Base-by-base conservation (phyloP, 1,140 invertebrate genomes). In the Neoseiulus cucumeris region DNA sequence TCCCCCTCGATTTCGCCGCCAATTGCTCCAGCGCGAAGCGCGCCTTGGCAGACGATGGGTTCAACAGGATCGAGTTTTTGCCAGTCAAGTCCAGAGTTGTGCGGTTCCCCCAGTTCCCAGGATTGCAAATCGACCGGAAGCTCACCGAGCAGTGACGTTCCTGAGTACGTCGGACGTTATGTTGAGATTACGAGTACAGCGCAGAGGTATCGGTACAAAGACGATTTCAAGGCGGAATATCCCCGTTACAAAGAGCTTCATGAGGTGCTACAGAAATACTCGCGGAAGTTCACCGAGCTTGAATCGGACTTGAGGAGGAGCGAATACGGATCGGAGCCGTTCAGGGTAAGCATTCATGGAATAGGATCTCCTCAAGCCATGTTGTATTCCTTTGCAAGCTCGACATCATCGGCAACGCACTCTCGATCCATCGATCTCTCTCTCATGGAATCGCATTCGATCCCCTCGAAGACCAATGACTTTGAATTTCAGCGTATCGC, bases 221-320 rank as follows among this genome's bases (percentile, higher is more conserved):
- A 83, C 68, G 89, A 91, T 74, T 94, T 93, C 74, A 85, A 86
- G 73, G 79, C 80, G 66, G 82, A 91, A 72, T 92, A 91, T 76
- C 81, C 80, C 64, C 88, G 91, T 76, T 93, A 94, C 76, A 76
- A 82, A 70, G 75, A 79, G 70, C 76, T 92, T 68, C 84, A 91
- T 77, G 76, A 79, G 51, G 79, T 83, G 68, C 83, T 92, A 7
- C 84, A 86, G 68, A 80, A 81, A 70, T 86, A 90, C 17, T 82
- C 86, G 18, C 80, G 81, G 69, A 81, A 82, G 64, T 93, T 93
- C 78, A 81, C 81, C 66, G 77, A 82, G 64, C 78, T 92, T 30
- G 82, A 87, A 74, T 80, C 81, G 65, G 75, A 80, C 69, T 77
- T 87, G 44, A 79, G 80, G 66, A 75, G 81, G 66, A 72, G 75